phyloP scores from a whole-genome alignment of 2,797 vertebrate species.

The Darevskia mixta region DNA sequence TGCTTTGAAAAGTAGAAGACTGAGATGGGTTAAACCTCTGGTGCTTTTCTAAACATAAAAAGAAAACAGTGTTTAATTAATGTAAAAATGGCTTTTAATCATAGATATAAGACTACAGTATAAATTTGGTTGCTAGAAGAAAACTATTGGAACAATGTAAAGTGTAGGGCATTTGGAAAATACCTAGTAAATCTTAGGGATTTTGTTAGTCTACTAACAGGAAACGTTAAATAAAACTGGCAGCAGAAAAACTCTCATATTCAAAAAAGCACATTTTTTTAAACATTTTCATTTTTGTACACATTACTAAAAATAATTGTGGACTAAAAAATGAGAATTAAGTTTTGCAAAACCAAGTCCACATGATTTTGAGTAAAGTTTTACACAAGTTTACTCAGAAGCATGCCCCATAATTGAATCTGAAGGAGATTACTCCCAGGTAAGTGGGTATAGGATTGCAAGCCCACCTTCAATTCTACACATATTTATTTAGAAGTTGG shows the following conservation, averaged over 20 bases:
- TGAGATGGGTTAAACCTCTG: background rate
- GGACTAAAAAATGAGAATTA: background rate
- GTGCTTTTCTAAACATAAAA: background rate
- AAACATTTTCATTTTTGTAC: background rate
- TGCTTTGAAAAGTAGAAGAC: slow-evolving; percentile 18
- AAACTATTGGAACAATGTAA: background rate
- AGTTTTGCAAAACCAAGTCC: background rate
- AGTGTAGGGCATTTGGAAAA: background rate
- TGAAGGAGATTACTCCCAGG: background rate
- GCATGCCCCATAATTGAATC: background rate
- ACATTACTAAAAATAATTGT: background rate
- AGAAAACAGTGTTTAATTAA: background rate
- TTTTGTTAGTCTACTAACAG: background rate
- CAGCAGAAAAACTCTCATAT: background rate
- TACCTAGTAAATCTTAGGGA: background rate
- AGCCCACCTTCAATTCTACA: background rate
- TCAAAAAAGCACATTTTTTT: background rate
- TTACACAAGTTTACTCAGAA: background rate
- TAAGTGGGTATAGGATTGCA: background rate
- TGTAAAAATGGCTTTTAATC: background rate
- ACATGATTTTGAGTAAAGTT: background rate
- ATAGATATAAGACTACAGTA: background rate
- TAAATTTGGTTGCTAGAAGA: background rate
- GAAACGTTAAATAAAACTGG: background rate
- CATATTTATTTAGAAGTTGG: background rate